Percentiles rank a stretch among this genome's conserved stretches.
phyloP scores from a whole-genome alignment of 2,113 vertebrate species.

The Sapayoa aenigma region DNA sequence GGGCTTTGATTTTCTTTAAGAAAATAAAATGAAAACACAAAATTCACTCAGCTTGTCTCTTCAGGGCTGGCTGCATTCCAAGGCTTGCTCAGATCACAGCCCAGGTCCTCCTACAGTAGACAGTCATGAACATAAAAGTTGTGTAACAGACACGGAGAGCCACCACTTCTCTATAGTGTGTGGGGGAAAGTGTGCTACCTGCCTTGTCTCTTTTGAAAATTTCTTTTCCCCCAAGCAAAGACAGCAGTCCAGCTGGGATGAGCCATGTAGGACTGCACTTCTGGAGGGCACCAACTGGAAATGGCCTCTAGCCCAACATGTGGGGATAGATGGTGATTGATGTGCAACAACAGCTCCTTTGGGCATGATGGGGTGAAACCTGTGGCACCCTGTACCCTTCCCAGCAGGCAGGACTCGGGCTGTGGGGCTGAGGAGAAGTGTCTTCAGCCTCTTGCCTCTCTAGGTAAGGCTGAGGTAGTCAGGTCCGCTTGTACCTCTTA shows the following conservation, averaged over 20 bases:
- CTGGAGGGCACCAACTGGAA: not conserved
- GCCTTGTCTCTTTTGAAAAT: not conserved
- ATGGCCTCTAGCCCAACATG: not conserved
- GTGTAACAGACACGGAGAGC: accelerated
- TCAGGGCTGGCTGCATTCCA: not conserved
- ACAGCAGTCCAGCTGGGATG: not conserved
- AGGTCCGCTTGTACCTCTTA: not conserved
- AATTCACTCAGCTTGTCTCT: not conserved
- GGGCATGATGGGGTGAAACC: accelerated
- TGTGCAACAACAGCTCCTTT: accelerated
- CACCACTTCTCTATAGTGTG: not conserved
- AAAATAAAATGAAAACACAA: not conserved
- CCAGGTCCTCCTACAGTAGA: not conserved
- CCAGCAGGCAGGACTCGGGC: not conserved
- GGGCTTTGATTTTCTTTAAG: slow-evolving; percentile 4
- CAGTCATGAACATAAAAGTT: not conserved
- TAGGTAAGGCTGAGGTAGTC: not conserved
- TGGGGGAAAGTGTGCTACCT: not conserved
- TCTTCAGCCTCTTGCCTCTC: not conserved
- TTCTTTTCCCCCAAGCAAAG: not conserved
- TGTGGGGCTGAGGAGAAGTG: not conserved
- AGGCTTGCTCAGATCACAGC: not conserved
- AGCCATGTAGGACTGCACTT: accelerated
- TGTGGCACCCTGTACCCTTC: accelerated
- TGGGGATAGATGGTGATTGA: not conserved